Evolutionary conservation across 53 echinoderm and acorn worm genomes (phyloP), one percentile per base, ranked within the genome.

Genomic region (Hippasteria phrygiana): DNA sequence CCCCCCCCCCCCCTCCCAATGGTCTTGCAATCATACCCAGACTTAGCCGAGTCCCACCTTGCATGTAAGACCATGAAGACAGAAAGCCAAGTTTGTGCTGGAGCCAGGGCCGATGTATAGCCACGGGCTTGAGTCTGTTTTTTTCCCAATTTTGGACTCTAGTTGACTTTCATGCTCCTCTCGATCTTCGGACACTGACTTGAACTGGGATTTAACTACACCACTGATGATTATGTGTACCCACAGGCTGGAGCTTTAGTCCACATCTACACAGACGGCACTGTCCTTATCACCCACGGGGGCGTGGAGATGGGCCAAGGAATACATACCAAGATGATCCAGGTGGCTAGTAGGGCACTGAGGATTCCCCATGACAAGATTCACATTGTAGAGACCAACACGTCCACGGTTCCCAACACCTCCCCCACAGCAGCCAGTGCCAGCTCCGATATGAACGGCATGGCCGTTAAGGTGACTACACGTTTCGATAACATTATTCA

Each of bases 301-400:
- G 98, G 98, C 0, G 87, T 92, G 27, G 98, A 98, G 89, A 91
- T 95, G 93, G 95, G 98, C 14, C 98, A 98, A 76, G 98, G 98
- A 7, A 43, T 98, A 36, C 79, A 96, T 55, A 98, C 98, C 72
- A 98, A 98, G 91, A 91, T 95, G 88, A 84, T 94, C 13, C 95
- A 94, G 86, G 91, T 98, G 22, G 95, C 98, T 14, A 95, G 98
- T 53, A 48, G 87, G 56, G 67, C 86, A 1, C 47, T 98, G 71
- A 50, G 83, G 11, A 67, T 93, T n/a, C 70, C 93, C 13, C 36
- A 75, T 16, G 75, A 75, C 17, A 88, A 88, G 40, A 93, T 93
- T 11, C 79, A 83, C 38, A 91, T 91, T 1, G 74, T 55, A 56
- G 93, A 93, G 56, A 91, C 88, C 29, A 83, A 34, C 43, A 88